Evolutionary conservation across 2,888 invertebrate species (phyloP).

Genomic region (Drosophila infuscata): DNA sequence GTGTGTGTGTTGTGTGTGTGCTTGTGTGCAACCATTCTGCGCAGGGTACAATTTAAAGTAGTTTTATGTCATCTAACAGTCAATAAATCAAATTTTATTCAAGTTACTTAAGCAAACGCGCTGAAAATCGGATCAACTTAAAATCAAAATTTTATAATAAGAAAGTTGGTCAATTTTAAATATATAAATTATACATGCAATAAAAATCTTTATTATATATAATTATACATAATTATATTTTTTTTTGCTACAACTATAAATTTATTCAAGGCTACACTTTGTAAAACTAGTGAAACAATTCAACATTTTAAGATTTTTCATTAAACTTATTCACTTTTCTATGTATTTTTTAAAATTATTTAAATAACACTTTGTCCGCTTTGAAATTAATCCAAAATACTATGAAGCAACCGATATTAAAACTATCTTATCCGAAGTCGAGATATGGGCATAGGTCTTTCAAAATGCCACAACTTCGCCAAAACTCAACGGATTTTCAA

Average conservation of each 20-base stretch:
- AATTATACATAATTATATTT: neutral
- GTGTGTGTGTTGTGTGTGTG: neutral
- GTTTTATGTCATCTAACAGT: neutral
- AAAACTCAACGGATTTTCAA: too few relatives aligned
- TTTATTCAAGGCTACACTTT: neutral
- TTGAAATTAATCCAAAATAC: neutral
- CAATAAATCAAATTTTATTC: neutral
- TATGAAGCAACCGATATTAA: neutral
- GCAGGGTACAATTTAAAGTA: neutral
- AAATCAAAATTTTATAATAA: neutral
- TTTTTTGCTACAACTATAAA: neutral
- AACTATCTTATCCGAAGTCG: neutral
- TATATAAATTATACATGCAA: neutral
- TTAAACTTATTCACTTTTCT: neutral
- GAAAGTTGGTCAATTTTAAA: accelerated
- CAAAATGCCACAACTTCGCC: too few relatives aligned
- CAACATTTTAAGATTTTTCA: neutral
- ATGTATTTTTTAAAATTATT: neutral
- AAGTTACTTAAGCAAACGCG: neutral
- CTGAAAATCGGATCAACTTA: neutral
- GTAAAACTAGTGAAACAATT: neutral
- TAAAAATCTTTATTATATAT: too few relatives aligned
- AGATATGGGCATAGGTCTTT: too few relatives aligned
- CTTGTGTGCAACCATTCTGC: neutral
- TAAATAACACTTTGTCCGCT: too few relatives aligned